phyloP scores from a whole-genome alignment of 2,888 invertebrate genomes.

The Drosophila vallismaia region DNA sequence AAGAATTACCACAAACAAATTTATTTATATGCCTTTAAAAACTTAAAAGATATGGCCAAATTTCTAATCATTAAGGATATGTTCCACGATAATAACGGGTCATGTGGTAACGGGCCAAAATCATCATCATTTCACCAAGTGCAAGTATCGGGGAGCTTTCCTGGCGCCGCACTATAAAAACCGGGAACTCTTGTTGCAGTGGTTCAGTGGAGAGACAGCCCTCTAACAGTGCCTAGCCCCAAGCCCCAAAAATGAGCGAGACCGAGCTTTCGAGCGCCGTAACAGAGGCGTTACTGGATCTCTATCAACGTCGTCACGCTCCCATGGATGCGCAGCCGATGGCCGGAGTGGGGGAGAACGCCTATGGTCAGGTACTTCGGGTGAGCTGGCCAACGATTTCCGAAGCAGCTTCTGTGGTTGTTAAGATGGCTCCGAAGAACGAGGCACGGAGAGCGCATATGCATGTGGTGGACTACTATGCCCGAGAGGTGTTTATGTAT shows the following conservation, averaged over 20 bases:
- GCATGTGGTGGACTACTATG: conserved; percentile 72
- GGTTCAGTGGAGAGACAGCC: conserved; percentile 21
- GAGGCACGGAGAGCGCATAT: conserved; percentile 71
- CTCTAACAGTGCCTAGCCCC: not conserved
- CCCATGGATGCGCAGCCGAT: conserved; percentile 29
- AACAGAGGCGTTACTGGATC: conserved; percentile 17
- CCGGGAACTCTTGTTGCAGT: conserved; percentile 12
- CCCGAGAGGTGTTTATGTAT: conserved; percentile 78
- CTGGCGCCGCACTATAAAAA: conserved; percentile 27
- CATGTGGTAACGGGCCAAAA: conserved; percentile 3
- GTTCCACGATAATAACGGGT: not conserved
- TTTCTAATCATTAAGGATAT: not conserved
- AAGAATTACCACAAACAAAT: not conserved
- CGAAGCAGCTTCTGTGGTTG: conserved; percentile 38
- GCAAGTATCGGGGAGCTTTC: conserved; percentile 27
- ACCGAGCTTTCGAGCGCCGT: conserved; percentile 31
- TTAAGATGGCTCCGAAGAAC: conserved; percentile 78
- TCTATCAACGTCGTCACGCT: conserved; percentile 23
- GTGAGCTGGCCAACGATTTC: conserved; percentile 33
- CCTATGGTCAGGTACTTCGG: conserved; percentile 44
- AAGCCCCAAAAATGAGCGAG: conserved; percentile 32
- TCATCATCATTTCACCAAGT: not conserved
- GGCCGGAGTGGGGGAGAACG: conserved; percentile 49
- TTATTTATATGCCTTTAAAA: not conserved
- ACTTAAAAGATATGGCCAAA: not conserved